Conservation (phyloP, 2,797 vertebrate species). For the Acrossocheilus wenchowensis region DNA sequence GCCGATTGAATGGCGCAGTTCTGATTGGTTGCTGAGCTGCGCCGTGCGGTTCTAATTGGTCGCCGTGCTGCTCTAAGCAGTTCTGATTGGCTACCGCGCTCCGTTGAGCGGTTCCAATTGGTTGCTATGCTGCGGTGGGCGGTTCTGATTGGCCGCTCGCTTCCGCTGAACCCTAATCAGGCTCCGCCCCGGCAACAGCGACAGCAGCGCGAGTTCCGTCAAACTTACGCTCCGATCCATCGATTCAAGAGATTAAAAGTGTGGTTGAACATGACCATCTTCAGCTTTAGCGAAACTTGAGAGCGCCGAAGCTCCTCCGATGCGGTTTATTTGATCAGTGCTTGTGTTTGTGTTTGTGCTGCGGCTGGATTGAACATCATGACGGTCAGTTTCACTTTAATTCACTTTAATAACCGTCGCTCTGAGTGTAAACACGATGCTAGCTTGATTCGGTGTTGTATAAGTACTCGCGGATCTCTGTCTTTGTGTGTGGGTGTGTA, state of each 20-base stretch:
- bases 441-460: background rate
- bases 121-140: background rate
- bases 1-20: background rate
- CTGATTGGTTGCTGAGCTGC: background rate
- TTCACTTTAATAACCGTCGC: background rate
- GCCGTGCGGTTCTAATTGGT: conserved; percentile 35
- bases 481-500: background rate
- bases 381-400: conserved; percentile 76
- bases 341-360: conserved; percentile 45
- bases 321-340: conserved; percentile 50
- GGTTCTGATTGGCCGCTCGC: conserved; percentile 63
- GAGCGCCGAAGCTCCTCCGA: background rate
- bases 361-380: conserved; percentile 72
- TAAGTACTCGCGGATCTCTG: background rate
- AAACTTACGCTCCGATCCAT: background rate
- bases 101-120: conserved; percentile 16
- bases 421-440: conserved; percentile 1
- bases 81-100: conserved; percentile 11
- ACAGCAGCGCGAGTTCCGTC: conserved; percentile 16
- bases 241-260: background rate
- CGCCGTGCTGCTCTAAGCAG: background rate
- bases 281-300: background rate
- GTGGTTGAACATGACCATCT: background rate
- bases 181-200: conserved; percentile 80
- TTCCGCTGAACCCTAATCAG: conserved; percentile 55